Evolutionary conservation across 1,140 invertebrate genomes (phyloP).

Genomic region (Drosophila navojoa): DNA sequence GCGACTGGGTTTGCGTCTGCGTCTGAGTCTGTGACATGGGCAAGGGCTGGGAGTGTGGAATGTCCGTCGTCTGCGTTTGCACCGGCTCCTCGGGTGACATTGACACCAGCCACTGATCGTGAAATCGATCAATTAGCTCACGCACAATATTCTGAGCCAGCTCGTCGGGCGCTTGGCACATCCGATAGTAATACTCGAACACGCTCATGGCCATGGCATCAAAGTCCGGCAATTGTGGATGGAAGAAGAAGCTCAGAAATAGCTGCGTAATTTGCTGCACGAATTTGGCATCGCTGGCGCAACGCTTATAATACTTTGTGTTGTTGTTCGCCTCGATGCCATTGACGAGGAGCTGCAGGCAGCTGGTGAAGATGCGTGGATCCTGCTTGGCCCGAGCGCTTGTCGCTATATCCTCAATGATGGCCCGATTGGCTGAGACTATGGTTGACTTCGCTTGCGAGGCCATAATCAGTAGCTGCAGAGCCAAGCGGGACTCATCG

Average conservation of each 20-base stretch:
- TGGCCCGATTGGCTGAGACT: slow-evolving; percentile 85
- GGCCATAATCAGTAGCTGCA: slow-evolving; percentile 90
- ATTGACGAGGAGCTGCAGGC: slow-evolving; percentile 72
- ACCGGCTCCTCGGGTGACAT: slow-evolving; percentile 2
- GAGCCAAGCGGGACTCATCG: slow-evolving; percentile 88
- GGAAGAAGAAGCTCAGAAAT: slow-evolving; percentile 73
- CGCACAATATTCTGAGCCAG: slow-evolving; percentile 69
- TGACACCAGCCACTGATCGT: slow-evolving; percentile 40
- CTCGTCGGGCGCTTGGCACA: slow-evolving; percentile 78
- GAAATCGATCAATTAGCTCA: slow-evolving; percentile 60
- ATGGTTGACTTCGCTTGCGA: slow-evolving; percentile 86
- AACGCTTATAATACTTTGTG: slow-evolving; percentile 74
- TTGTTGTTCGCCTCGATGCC: slow-evolving; percentile 60
- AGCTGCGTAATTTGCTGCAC: slow-evolving; percentile 55
- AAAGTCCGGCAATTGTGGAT: slow-evolving; percentile 65
- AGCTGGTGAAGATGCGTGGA: slow-evolving; percentile 71
- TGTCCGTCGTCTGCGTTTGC: slow-evolving; percentile 41
- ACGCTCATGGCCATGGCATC: slow-evolving; percentile 67
- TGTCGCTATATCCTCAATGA: slow-evolving; percentile 85
- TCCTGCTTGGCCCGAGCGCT: slow-evolving; percentile 61
- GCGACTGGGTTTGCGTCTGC: slow-evolving; percentile 1
- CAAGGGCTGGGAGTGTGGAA: slow-evolving; percentile 61
- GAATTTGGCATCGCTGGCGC: slow-evolving; percentile 50
- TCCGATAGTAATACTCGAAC: slow-evolving; percentile 72
- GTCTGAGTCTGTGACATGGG: slow-evolving; percentile 24